A percentile compares a stretch with the other conserved stretches of the same genome.
phyloP scores from a whole-genome alignment of 1,140 invertebrate species.

The Polypedilum pembai region DNA sequence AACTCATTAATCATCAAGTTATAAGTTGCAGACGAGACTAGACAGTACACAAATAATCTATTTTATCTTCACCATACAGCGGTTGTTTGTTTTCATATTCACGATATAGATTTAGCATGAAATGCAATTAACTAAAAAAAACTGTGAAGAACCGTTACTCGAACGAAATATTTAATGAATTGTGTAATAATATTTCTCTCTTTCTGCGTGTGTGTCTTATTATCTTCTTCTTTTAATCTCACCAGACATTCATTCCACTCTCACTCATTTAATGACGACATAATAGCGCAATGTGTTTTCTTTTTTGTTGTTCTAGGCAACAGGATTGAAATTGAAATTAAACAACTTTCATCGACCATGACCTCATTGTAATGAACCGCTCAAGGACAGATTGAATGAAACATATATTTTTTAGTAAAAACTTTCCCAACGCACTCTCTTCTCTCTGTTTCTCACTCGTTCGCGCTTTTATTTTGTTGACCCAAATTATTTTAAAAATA shows the following conservation, averaged over 20 bases:
- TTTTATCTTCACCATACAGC: too few relatives aligned
- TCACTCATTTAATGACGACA: background rate
- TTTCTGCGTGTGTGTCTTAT: background rate
- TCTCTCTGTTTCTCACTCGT: too few relatives aligned
- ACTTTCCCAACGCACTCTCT: background rate
- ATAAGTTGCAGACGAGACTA: too few relatives aligned
- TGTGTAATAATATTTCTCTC: background rate
- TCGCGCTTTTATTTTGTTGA: background rate
- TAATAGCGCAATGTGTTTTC: background rate
- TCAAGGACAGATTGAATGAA: constrained; percentile 21
- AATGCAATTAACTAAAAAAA: background rate
- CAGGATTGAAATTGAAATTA: background rate
- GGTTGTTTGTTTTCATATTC: too few relatives aligned
- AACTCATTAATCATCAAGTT: too few relatives aligned
- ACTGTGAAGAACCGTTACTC: constrained; percentile 19
- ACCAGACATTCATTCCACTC: background rate
- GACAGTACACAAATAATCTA: too few relatives aligned
- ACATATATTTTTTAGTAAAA: background rate
- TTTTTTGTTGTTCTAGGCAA: background rate
- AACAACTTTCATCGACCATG: constrained; percentile 25
- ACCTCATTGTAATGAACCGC: background rate
- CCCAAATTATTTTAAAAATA: background rate
- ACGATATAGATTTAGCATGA: too few relatives aligned
- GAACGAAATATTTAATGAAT: background rate
- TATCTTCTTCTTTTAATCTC: background rate